Evolutionary conservation across 35 echinoderm and acorn worm genomes (phyloP).

Genomic region (Heliocidaris erythrogramma): DNA sequence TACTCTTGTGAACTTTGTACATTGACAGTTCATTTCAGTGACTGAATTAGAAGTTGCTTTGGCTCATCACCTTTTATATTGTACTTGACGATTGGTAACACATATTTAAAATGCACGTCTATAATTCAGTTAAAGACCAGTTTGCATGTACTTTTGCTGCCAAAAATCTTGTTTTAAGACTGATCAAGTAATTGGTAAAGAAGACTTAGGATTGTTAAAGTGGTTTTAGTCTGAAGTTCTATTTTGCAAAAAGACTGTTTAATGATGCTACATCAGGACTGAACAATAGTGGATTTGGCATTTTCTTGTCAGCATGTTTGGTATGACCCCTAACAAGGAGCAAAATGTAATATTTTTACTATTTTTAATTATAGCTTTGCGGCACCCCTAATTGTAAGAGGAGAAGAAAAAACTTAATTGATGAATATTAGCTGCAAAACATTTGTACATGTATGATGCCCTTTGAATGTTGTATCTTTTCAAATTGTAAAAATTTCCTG

Average conservation of each 20-base stretch:
- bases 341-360: not conserved
- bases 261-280: not conserved
- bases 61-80: not conserved
- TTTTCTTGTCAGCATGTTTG: not conserved
- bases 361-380: not conserved
- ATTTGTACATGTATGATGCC: not conserved
- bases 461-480: slow-evolving; percentile 5
- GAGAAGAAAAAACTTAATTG: not conserved
- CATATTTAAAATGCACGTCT: not conserved
- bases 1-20: not conserved
- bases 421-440: not conserved
- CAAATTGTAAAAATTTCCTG: not conserved
- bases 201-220: not conserved
- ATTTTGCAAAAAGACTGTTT: not conserved
- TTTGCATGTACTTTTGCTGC: not conserved
- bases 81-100: not conserved
- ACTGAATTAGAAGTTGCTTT: not conserved
- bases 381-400: not conserved
- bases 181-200: not conserved
- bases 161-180: not conserved
- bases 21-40: slow-evolving; percentile 39
- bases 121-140: not conserved
- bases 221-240: not conserved
- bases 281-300: not conserved
- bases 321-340: not conserved